Evolutionary conservation across 2,888 invertebrate genomes (phyloP), one percentile per base, ranked within the genome.

Genomic region (Elgonia sp.): DNA sequence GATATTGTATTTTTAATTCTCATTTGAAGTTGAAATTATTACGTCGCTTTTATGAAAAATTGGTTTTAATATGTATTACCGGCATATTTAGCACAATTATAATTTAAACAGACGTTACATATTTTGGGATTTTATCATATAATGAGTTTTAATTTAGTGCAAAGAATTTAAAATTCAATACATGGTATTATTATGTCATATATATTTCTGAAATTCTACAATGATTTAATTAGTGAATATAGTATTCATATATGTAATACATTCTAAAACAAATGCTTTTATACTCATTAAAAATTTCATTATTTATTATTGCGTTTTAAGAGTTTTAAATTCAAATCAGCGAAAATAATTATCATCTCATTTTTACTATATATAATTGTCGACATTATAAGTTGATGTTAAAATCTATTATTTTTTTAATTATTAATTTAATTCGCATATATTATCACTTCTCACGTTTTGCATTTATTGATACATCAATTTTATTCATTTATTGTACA

Each of bases 131-230:
- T 55, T 72, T 72, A 72, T 57, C 62, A 39, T 62, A 29, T 60
- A 75, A 75, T 62, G 60, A 46, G 75, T 75, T 75, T 75, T 75
- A 46, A 42, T 75, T 60, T 46, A 46, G 29, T 40, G 62, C 42
- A 62, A 62, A 62, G 42, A 75, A 62, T 62, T 75, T 62, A n/a
- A 62, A 62, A 62, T 46, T 42, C 46, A 29, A 46, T 39, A 18
- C 37, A 29, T 72, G 72, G 29, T 40, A 57, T 53, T 55, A 18
- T 55, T 39, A 53, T 39, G 18, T 37, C 70, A 39, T 70, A 39
- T 70, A 29, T 29, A 53, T 70, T 70, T 55, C 39, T 18, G 39
- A 55, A 70, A 70, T 12, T 70, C 14, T 53, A 21, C 18, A 69
- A 50, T 29, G n/a, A 67, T 67, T 42, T 42, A 42, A 67, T 67